Percentiles rank a stretch among this genome's conserved stretches.
phyloP scores from a whole-genome alignment of 2,113 vertebrate genomes.

The Perccottus glenii region DNA sequence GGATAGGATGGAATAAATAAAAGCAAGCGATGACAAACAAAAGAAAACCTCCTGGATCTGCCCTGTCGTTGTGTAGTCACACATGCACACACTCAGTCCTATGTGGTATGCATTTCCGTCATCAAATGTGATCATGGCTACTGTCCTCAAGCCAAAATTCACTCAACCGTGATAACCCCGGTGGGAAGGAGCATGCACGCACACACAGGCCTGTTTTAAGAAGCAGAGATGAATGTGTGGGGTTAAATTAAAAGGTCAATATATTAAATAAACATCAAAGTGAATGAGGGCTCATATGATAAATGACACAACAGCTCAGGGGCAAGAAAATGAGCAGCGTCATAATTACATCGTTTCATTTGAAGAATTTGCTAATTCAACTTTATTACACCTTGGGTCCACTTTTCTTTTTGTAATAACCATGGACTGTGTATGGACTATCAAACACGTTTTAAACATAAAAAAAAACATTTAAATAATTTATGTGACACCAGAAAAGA shows the following conservation, averaged over 20 bases:
- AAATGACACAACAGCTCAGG: constrained; percentile 12
- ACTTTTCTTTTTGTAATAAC: constrained; percentile 19
- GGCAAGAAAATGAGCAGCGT: constrained; percentile 21
- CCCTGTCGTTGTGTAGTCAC: constrained; percentile 11
- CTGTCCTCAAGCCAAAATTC: constrained; percentile 54
- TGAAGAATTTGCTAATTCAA: constrained; percentile 11
- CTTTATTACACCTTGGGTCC: constrained; percentile 16
- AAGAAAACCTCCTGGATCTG: constrained; percentile 12
- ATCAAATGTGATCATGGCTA: constrained; percentile 54
- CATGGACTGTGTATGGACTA: constrained; percentile 6
- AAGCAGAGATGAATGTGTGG: constrained; percentile 28
- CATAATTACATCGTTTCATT: constrained; percentile 29
- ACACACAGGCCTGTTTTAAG: constrained; percentile 3
- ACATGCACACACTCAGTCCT: constrained; percentile 22
- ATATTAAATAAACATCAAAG: constrained; percentile 60
- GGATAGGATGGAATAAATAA: constrained; percentile 8
- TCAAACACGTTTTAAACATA: neutral
- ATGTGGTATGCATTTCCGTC: constrained; percentile 60
- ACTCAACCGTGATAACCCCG: constrained; percentile 47
- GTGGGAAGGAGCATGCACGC: constrained; percentile 16
- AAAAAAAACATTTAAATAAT: neutral
- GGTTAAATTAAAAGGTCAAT: constrained; percentile 64
- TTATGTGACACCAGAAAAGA: neutral
- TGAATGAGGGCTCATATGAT: constrained; percentile 37
- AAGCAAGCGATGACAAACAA: neutral